Percentiles rank a stretch among this genome's conserved stretches.
Conservation (phyloP, 1,140 invertebrate species). For the Micrasema longulum region DNA sequence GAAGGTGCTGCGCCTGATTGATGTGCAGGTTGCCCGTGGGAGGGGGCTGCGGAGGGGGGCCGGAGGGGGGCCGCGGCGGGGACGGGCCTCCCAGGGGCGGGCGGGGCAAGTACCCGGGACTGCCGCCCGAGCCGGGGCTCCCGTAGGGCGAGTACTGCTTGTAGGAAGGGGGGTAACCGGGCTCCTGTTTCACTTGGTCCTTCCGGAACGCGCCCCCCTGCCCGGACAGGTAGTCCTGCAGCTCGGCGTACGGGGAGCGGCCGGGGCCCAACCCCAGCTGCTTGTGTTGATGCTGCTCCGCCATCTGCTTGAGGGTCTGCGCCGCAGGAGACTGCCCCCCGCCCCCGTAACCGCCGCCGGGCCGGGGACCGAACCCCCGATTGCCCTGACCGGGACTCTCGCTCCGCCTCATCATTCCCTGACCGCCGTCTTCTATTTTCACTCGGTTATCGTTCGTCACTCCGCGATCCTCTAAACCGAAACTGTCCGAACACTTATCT, state of each 20-base stretch:
- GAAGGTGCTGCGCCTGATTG: conserved; percentile 87
- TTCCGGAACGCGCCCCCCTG: conserved; percentile 57
- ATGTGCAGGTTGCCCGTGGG: conserved; percentile 76
- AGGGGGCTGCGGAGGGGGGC: conserved; percentile 69
- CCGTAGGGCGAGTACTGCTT: conserved; percentile 78
- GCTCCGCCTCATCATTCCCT: conserved; percentile 56
- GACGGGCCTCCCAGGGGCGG: conserved; percentile 71
- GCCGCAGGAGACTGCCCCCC: conserved; percentile 87
- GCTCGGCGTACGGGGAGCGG: conserved; percentile 46
- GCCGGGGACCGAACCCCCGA: conserved; percentile 56
- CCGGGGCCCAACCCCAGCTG: conserved; percentile 60
- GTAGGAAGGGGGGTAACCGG: conserved; percentile 51
- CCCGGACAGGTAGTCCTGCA: conserved; percentile 50
- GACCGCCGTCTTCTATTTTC: conserved; percentile 51
- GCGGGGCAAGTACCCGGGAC: conserved; percentile 70
- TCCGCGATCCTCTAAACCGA: conserved; percentile 45
- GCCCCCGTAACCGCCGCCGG: conserved; percentile 60
- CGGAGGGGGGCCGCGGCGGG: conserved; percentile 74
- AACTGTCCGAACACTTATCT: conserved; percentile 68
- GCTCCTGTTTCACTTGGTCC: conserved; percentile 57
- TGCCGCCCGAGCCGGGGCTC: conserved; percentile 72
- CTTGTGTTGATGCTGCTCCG: conserved; percentile 93
- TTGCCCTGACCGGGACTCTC: conserved; percentile 63
- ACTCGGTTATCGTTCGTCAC: conserved; percentile 52
- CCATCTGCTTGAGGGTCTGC: conserved; percentile 95